Conservation (phyloP, 2,888 invertebrate species). For the Cantharis lateralis region DNA sequence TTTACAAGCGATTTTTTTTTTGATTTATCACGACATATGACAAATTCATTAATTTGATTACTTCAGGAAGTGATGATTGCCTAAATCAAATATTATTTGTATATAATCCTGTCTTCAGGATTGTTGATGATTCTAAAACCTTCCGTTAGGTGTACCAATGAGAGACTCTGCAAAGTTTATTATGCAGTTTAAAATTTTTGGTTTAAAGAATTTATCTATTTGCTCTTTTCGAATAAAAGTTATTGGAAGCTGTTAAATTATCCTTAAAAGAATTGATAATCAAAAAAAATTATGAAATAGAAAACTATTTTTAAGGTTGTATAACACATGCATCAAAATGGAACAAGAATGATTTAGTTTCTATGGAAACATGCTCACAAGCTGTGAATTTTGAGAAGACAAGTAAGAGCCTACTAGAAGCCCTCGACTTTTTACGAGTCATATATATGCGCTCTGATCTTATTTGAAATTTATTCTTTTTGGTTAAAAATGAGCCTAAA, state of each 20-base stretch:
- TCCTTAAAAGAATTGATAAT: neutral
- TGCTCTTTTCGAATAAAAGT: too few species aligned
- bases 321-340: constrained; percentile 39
- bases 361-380: constrained; percentile 43
- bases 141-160: too few species aligned
- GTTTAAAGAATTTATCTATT: neutral
- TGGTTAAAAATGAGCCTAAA: constrained; percentile 46
- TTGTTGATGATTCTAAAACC: neutral
- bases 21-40: neutral
- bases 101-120: too few species aligned
- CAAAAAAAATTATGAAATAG: neutral
- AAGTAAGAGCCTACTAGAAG: constrained; percentile 36
- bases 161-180: neutral
- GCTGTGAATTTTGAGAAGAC: constrained; percentile 47
- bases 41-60: neutral
- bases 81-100: neutral
- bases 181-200: neutral
- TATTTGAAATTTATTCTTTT: constrained; percentile 49
- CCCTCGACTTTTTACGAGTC: constrained; percentile 46
- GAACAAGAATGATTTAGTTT: constrained; percentile 41
- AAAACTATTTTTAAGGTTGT: constrained; percentile 35
- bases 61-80: neutral
- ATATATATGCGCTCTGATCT: constrained; percentile 49
- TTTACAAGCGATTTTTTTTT: neutral
- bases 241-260: neutral